These are phyloP conservation scores for Macrobrachium rosenbergii DNA, from an alignment of 1,140 invertebrate genomes.

Conservation along the genomic window DNA sequence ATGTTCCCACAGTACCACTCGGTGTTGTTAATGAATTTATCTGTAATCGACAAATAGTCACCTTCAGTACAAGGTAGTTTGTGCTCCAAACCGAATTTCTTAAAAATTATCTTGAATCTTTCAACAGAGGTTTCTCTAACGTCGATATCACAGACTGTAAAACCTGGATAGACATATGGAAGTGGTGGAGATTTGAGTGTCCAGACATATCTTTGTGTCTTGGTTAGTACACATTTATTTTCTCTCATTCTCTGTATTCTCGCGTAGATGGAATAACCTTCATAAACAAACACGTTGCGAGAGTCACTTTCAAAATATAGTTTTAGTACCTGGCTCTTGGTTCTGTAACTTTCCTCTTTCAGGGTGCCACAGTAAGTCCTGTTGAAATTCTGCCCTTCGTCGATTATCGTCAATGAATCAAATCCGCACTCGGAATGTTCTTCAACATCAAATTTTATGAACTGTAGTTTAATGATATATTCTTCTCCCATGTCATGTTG, in stretches of 20 bases:
- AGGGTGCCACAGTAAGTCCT: not conserved
- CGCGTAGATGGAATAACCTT: no score
- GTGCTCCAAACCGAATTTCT: not conserved
- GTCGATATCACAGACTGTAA: not conserved
- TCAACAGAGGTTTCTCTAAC: not conserved
- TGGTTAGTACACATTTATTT: no score
- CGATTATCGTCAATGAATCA: not conserved
- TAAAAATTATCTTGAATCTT: not conserved
- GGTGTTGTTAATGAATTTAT: not conserved
- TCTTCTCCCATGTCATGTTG: not conserved
- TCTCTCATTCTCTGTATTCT: no score
- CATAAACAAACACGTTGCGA: not conserved
- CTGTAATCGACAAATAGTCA: slow-evolving; percentile 1
- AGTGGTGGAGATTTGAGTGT: no score
- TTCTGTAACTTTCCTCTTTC: not conserved
- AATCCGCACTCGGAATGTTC: not conserved
- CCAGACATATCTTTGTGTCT: no score
- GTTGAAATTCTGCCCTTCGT: not conserved
- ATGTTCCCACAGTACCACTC: not conserved
- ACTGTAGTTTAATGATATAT: not conserved
- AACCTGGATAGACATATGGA: no score
- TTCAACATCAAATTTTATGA: not conserved
- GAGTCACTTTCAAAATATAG: not conserved
- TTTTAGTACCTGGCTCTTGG: not conserved
- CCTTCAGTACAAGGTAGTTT: not conserved